Evolutionary conservation across 53 echinoderm and acorn worm genomes (phyloP), one percentile per base, ranked within the genome.

Genomic region (Holothuria leucospilota): DNA sequence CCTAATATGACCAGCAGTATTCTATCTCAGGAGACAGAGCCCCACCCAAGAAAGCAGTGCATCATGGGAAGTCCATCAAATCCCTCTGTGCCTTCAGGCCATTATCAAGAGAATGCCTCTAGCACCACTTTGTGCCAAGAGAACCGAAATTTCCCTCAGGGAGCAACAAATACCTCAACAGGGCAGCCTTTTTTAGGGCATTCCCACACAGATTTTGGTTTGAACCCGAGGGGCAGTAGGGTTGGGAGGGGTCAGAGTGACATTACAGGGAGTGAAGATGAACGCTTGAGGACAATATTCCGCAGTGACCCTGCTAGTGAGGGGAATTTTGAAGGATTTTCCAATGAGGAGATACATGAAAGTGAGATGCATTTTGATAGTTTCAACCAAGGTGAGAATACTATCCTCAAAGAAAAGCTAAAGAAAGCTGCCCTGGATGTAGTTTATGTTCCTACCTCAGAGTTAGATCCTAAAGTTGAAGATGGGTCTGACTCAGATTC

Each of bases 401-500:
- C 8, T 56, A 41, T 29, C 2, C 29, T 86, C 26, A 74, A 77
- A 41, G 80, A 88, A 53, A 68, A 93, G 53, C 85, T 96, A 28
- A 88, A 94, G 69, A 87, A 88, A 53, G 96, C 96, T 65, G 94
- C 94, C 13, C 90, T 94, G 20, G 89, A 88, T 82, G 94, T 94
- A 20, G 93, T 77, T 69, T 96, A 93, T 88, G 78, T 96, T 0
- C 93, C 93, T 0, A 91, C 93, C 39, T 96, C 96, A 16, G 96
- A 96, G 61, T 40, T 93, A 13, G 64, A 68, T 25, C 62, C 90
- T 34, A 77, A 60, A 29, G 82, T 85, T 63, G 87, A 86, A 62
- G 85, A 86, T 61, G 49, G 40, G 20, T 89, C 89, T 26, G 63
- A 66, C 25, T 82, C 77, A 29, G 84, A 81, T 26, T 92, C 92